Evolutionary conservation across 2,797 vertebrate genomes (phyloP).

Genomic region (Discoglossus pictus): DNA sequence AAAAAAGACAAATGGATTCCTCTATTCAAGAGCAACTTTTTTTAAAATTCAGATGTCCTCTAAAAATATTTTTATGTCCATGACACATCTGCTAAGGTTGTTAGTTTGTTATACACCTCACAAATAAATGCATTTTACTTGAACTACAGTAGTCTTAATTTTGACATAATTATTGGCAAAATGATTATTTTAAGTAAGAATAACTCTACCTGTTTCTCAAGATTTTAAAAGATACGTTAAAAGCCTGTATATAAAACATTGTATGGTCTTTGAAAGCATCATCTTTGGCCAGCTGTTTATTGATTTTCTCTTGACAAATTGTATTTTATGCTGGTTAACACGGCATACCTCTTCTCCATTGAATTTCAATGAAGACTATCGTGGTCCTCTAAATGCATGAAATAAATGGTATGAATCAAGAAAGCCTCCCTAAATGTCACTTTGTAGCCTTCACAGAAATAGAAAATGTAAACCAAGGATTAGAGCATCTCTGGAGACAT

Average conservation of each 20-base stretch:
- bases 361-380: conserved; percentile 31
- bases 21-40: too few relatives aligned
- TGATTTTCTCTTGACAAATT: conserved; percentile 40
- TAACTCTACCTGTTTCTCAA: background rate
- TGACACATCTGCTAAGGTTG: too few relatives aligned
- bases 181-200: conserved; percentile 3
- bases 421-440: conserved; percentile 2
- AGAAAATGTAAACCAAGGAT: background rate
- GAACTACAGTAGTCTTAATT: too few relatives aligned
- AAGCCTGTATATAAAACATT: conserved; percentile 26
- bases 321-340: conserved; percentile 40
- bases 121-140: too few relatives aligned
- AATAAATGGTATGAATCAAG: conserved; percentile 6
- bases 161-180: background rate
- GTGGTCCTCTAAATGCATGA: conserved; percentile 9
- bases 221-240: background rate
- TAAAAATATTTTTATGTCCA: too few relatives aligned
- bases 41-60: too few relatives aligned
- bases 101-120: too few relatives aligned
- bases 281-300: conserved; percentile 26
- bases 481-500: too few relatives aligned
- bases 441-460: conserved; percentile 12
- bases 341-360: conserved; percentile 1
- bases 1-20: too few relatives aligned
- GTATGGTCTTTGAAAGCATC: conserved; percentile 40